Percentiles rank a stretch among this genome's conserved stretches.
phyloP scores from a whole-genome alignment of 2,113 vertebrate genomes.

The Myotis brandtii region DNA sequence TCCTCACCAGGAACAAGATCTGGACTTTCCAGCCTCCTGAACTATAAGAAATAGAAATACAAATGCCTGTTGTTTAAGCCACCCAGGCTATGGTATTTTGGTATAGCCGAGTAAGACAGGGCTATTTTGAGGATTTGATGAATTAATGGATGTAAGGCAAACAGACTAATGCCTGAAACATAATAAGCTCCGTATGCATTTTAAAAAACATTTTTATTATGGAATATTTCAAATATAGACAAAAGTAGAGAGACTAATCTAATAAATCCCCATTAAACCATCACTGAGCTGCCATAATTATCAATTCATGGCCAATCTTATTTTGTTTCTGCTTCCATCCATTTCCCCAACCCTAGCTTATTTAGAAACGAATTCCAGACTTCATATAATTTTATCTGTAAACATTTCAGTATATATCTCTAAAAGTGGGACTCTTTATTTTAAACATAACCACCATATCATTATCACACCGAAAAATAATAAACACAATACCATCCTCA shows the following conservation, averaged over 20 bases:
- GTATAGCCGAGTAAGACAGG: not conserved
- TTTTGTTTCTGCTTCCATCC: not conserved
- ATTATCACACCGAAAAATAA: not conserved
- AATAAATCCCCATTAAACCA: not conserved
- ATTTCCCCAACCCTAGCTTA: not conserved
- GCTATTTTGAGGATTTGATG: not conserved
- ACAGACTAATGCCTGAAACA: constrained; percentile 2
- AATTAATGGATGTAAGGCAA: not conserved
- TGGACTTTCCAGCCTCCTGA: not conserved
- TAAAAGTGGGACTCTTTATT: not conserved
- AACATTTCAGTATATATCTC: not conserved
- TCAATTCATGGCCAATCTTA: not conserved
- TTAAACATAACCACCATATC: not conserved
- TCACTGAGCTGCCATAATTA: not conserved
- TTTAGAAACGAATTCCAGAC: not conserved
- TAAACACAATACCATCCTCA: not conserved
- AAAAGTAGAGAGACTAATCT: not conserved
- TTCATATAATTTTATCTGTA: not conserved
- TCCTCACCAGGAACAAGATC: not conserved
- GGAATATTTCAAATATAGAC: not conserved
- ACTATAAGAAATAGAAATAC: not conserved
- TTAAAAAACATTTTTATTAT: not conserved
- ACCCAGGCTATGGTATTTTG: not conserved
- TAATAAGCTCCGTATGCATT: not conserved
- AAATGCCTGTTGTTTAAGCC: not conserved